Conservation (phyloP, 2,888 invertebrate species). For the Brenthis ino region DNA sequence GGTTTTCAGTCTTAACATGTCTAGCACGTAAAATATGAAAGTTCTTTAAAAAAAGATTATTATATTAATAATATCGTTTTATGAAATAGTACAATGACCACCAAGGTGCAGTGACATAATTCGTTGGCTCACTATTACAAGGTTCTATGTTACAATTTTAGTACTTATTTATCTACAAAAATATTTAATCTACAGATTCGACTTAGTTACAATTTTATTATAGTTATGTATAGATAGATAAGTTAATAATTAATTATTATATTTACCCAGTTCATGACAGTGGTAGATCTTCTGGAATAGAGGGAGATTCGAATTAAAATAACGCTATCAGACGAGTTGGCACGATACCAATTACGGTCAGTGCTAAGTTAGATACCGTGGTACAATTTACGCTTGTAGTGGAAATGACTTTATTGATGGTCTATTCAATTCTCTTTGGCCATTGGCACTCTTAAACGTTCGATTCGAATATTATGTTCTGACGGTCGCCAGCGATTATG, state of each 20-base stretch:
- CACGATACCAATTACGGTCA: conserved; percentile 69
- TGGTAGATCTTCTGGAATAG: conserved; percentile 28
- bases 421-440: conserved; percentile 55
- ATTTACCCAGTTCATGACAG: conserved; percentile 3
- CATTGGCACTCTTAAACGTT: conserved; percentile 43
- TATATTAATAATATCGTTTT: too few relatives aligned
- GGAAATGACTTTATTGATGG: conserved; percentile 69
- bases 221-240: too few relatives aligned
- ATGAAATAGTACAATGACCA: too few relatives aligned
- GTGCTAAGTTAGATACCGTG: conserved; percentile 58
- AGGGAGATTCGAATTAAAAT: conserved; percentile 70
- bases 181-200: too few relatives aligned
- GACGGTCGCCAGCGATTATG: background rate
- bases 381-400: conserved; percentile 67
- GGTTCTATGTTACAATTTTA: too few relatives aligned
- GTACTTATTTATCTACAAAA: too few relatives aligned
- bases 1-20: background rate
- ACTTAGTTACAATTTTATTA: too few relatives aligned
- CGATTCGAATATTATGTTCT: conserved; percentile 11
- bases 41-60: too few relatives aligned
- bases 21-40: too few relatives aligned
- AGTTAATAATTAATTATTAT: background rate
- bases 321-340: conserved; percentile 67
- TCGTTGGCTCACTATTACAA: too few relatives aligned
- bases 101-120: too few relatives aligned